Conservation (phyloP, 2,888 invertebrate genomes). For the Carabus problematicus region DNA sequence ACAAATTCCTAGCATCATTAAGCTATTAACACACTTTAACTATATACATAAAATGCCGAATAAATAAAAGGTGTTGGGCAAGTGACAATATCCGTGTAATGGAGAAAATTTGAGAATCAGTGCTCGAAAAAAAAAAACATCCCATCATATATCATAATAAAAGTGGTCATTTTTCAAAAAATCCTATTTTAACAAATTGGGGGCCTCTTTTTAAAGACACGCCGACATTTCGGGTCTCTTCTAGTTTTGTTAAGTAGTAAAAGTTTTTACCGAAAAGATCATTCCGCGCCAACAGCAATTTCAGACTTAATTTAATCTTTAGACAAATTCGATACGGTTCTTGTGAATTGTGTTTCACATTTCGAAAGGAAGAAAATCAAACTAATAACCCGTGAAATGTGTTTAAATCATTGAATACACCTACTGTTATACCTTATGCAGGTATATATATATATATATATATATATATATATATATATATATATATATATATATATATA, state of each 20-base stretch:
- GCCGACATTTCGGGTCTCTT: too few species aligned
- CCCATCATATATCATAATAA: conserved; percentile 54
- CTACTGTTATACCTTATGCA: too few species aligned
- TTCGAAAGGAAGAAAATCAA: conserved; percentile 33
- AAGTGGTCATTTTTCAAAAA: conserved; percentile 54
- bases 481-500: too few species aligned
- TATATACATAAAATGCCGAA: too few species aligned
- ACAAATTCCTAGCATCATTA: too few species aligned
- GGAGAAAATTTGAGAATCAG: conserved; percentile 18
- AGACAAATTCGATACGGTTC: conserved; percentile 46
- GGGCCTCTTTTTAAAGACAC: conserved; percentile 45
- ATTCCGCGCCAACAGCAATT: conserved; percentile 48
- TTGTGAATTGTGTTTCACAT: conserved; percentile 45
- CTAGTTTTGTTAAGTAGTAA: conserved; percentile 45
- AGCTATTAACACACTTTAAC: too few species aligned
- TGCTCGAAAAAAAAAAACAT: conserved; percentile 18
- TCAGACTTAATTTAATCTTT: conserved; percentile 46
- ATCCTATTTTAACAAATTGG: conserved; percentile 53
- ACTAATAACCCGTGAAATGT: conserved; percentile 39
- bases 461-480: too few species aligned
- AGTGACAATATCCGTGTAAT: neutral
- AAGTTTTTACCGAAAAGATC: conserved; percentile 46
- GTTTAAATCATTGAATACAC: too few species aligned
- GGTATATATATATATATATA: too few species aligned
- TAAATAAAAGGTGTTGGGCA: too few species aligned